A percentile compares a stretch with the other conserved stretches of the same genome.
phyloP scores from a whole-genome alignment of 2,888 invertebrate species.

The Eupithecia subumbrata region DNA sequence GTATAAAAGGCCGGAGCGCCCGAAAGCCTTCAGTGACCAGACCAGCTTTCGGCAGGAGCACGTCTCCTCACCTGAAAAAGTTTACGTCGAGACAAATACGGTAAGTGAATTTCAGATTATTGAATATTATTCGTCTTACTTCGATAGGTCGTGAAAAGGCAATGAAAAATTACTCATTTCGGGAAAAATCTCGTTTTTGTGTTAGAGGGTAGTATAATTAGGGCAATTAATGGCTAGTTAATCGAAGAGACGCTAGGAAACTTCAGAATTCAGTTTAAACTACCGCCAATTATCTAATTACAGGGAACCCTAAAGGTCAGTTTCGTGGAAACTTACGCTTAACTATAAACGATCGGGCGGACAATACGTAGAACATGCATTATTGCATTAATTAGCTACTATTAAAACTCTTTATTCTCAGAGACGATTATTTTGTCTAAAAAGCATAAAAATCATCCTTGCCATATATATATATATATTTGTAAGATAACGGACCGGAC shows the following conservation, averaged over 20 bases:
- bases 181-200: background rate
- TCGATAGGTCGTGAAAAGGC: background rate
- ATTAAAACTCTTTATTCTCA: background rate
- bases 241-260: background rate
- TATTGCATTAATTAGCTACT: background rate
- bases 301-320: background rate
- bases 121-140: background rate
- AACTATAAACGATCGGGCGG: background rate
- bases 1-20: slow-evolving; percentile 67
- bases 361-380: background rate
- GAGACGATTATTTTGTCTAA: background rate
- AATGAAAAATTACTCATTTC: background rate
- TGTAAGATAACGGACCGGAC: background rate
- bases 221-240: background rate
- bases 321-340: background rate
- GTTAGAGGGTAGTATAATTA: background rate
- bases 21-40: slow-evolving; percentile 54
- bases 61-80: slow-evolving; percentile 56
- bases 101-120: slow-evolving; percentile 61
- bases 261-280: background rate
- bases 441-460: background rate
- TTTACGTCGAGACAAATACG: slow-evolving; percentile 69
- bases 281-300: background rate
- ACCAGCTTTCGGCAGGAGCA: slow-evolving; percentile 45
- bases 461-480: background rate